Conservation (phyloP, 2,888 invertebrate genomes). For the Euplexia lucipara region DNA sequence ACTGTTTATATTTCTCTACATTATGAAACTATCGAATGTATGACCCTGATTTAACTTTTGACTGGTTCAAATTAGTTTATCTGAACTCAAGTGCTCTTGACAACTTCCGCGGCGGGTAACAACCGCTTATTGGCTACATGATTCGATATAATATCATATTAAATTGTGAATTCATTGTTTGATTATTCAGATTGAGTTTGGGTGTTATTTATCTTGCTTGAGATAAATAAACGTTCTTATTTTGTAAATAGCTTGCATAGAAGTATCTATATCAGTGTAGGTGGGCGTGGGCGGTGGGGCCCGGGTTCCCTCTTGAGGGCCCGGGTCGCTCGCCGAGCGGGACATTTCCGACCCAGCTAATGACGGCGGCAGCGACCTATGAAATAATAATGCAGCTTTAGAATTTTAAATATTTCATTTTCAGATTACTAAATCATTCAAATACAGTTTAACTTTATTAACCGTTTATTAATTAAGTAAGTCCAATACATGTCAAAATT, state of each 20-base stretch:
- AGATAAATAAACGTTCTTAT: not conserved
- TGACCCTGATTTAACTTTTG: conserved; percentile 80
- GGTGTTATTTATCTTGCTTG: not conserved
- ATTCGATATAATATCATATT: conserved; percentile 51
- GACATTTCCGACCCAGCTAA: too few species aligned
- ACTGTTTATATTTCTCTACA: conserved; percentile 17
- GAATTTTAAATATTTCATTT: too few species aligned
- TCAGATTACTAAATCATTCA: too few species aligned
- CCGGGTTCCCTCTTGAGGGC: too few species aligned
- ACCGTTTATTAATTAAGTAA: too few species aligned
- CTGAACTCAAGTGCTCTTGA: conserved; percentile 82
- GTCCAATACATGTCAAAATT: too few species aligned
- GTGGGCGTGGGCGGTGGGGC: too few species aligned
- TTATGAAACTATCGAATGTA: conserved; percentile 63
- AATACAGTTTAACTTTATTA: too few species aligned
- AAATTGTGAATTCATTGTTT: conserved; percentile 52
- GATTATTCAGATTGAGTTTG: conserved; percentile 38
- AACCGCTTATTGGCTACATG: conserved; percentile 66
- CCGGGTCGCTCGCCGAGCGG: too few species aligned
- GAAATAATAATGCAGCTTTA: too few species aligned
- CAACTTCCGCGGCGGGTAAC: conserved; percentile 80
- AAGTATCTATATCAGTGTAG: not conserved
- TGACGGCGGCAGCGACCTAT: too few species aligned
- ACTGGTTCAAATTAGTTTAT: conserved; percentile 83
- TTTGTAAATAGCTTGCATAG: not conserved